Evolutionary conservation across 2,113 vertebrate species (phyloP), one percentile per base, ranked within the genome.

Genomic region (Pygathrix nemaeus): DNA sequence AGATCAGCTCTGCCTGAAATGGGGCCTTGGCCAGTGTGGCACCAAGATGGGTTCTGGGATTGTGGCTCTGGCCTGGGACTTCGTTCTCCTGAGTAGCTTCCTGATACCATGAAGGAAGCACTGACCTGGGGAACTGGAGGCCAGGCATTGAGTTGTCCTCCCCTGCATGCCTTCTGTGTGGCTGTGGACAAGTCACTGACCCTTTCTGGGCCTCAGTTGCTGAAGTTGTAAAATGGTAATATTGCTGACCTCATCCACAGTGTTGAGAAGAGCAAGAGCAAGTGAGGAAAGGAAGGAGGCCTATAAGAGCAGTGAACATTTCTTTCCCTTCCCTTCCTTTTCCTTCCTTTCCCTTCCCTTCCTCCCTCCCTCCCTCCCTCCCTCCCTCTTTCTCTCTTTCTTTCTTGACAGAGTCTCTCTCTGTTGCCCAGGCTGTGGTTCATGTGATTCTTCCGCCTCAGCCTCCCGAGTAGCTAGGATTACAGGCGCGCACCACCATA

Each of bases 191-290:
- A 50, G 32, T 92, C 21, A 12, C 45, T 90, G 64, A 79, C 20
- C 48, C n/a, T 95, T 73, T 72, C 43, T 92, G 72, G 35, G 82
- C 32, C 32, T 68, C 55, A 38, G 57, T 35, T 48, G 45, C 45
- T 66, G 23, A 84, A 70, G 50, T 21, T 75, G 20, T n/a, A 32
- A n/a, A 59, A 45, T 16, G 72, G 18, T 11, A 20, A 35, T 20
- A 23, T 11, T 0, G 0, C 32, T 23, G 5, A 16, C 3, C 38
- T 66, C 5, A 6, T 12, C 6, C 16, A 12, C 6, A 30, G 16
- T 57, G 90, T 38, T 55, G 12, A 8, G 45, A 40, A 88, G 9
- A 95, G 57, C 18, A 4, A 18, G 9, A 95, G 57, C 18, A 4
- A 18, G 17, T 5, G 16, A 61, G 83, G 70, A 55, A 9, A 59